A percentile compares a stretch with the other conserved stretches of the same genome.
Conservation (phyloP, 2,888 invertebrate species). For the Euphydryas editha region DNA sequence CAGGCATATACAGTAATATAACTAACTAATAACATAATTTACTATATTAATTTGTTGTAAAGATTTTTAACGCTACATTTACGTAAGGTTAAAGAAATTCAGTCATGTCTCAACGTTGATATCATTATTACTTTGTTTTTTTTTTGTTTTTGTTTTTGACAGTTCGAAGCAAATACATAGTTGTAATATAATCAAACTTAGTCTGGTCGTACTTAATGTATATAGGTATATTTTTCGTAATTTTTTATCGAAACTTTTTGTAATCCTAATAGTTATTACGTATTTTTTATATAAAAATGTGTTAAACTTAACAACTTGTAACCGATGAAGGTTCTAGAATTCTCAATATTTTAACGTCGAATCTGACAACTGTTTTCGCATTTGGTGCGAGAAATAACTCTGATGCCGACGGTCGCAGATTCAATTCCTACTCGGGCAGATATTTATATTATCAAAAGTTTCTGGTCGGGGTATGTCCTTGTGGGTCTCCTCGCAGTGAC, state of each 20-base stretch:
- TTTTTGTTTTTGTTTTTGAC: conserved; percentile 39
- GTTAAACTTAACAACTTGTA: background rate
- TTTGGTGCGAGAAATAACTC: no score
- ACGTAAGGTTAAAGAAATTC: background rate
- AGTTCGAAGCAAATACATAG: conserved; percentile 35
- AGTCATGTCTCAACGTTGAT: background rate
- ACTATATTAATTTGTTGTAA: background rate
- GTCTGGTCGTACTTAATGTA: conserved; percentile 24
- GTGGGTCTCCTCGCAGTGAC: no score
- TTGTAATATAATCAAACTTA: conserved; percentile 36
- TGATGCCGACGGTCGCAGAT: no score
- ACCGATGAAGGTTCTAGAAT: background rate
- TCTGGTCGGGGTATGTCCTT: no score
- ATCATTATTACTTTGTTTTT: conserved; percentile 30
- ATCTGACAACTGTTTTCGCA: no score
- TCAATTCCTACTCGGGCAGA: no score
- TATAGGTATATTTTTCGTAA: conserved; percentile 28
- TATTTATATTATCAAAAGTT: no score
- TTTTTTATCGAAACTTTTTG: conserved; percentile 28
- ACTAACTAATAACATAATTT: no score
- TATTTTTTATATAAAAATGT: conserved; percentile 27
- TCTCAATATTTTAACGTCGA: background rate
- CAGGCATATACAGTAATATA: no score
- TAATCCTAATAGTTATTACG: conserved; percentile 48
- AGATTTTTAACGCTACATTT: background rate